Base-by-base conservation (phyloP, 2,113 vertebrate genomes). In the Microtus oregoni region DNA sequence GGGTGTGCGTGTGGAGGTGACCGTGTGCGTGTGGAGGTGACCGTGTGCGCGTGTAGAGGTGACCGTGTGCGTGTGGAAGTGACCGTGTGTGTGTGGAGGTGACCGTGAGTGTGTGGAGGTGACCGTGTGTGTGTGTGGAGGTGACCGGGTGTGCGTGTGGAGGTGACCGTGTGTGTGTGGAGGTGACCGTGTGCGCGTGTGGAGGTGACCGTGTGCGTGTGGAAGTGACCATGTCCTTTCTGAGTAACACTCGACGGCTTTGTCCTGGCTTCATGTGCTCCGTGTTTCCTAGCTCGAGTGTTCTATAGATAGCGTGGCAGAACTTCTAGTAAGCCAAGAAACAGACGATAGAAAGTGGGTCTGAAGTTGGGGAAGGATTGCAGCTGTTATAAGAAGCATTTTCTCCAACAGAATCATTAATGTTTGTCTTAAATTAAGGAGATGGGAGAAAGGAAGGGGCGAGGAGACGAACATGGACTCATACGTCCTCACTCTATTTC, bases 361-460 rank as follows among this genome's bases (percentile, higher is more conserved):
- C 61, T 67, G 73, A 92, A 92, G 68, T 93, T 63, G 30, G 35
- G 92, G 55, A 30, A 90, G 67, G 68, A 92, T 58, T 91, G 94
- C 72, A 73, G 79, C 70, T 75, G 63, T 41, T 41, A 41, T 41
- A 41, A 41, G 14, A 85, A 90, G 32, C 30, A 75, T 1, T 89
- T 87, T 70, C 81, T 76, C 58, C 55, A 77, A 83, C 6, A 79
- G 70, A 85, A 96, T 47, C 38, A 75, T 88, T 67, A 67, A 41
- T 50, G 24, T 72, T 28, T 73, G 61, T 78, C 68, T 90, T 86
- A 95, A 94, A 94, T 81, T 85, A 86, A 93, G 35, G 50, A 89
- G 38, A 63, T 0, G 12, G 75, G 72, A 65, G 41, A 41, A 41
- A 41, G 41, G 41, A 41, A 41, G 41, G 41, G 41, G 44, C 61